These are phyloP conservation scores for Zenarchopterus dispar DNA, from an alignment of 2,797 vertebrate genomes.

Conservation along the genomic window DNA sequence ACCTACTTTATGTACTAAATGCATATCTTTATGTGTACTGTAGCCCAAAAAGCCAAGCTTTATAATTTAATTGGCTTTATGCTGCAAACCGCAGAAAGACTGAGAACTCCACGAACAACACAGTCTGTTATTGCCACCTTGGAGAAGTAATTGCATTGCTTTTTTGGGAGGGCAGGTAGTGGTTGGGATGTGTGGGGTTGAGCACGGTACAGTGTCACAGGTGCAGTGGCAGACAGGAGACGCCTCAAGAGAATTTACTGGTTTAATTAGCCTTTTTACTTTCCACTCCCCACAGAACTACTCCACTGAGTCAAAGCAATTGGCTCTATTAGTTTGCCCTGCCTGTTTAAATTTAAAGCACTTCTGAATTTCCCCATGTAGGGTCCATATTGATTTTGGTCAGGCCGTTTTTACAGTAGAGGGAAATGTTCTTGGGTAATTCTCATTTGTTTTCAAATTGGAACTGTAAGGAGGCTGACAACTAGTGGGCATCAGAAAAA, in stretches of 20 bases:
- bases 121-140: conserved; percentile 8
- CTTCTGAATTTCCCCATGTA: conserved; percentile 63
- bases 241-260: conserved; percentile 73
- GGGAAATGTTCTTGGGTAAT: conserved; percentile 40
- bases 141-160: conserved; percentile 9
- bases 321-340: conserved; percentile 73
- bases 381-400: conserved; percentile 65
- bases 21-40: not conserved
- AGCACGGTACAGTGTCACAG: conserved; percentile 19
- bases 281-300: conserved; percentile 62
- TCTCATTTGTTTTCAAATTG: conserved; percentile 48
- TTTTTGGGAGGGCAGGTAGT: conserved; percentile 2
- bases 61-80: not conserved
- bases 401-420: conserved; percentile 54
- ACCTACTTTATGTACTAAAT: not conserved
- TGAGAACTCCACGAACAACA: too few relatives aligned
- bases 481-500: conserved; percentile 18
- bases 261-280: conserved; percentile 76
- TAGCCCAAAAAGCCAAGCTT: not conserved
- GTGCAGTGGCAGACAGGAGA: conserved; percentile 38
- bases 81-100: not conserved
- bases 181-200: conserved; percentile 21
- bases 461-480: conserved; percentile 35
- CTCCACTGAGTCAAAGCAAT: conserved; percentile 74
- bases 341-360: conserved; percentile 70